Percentiles rank a stretch among this genome's conserved stretches.
Evolutionary conservation across 2,888 invertebrate species (phyloP).

Genomic region (Patella pellucida): DNA sequence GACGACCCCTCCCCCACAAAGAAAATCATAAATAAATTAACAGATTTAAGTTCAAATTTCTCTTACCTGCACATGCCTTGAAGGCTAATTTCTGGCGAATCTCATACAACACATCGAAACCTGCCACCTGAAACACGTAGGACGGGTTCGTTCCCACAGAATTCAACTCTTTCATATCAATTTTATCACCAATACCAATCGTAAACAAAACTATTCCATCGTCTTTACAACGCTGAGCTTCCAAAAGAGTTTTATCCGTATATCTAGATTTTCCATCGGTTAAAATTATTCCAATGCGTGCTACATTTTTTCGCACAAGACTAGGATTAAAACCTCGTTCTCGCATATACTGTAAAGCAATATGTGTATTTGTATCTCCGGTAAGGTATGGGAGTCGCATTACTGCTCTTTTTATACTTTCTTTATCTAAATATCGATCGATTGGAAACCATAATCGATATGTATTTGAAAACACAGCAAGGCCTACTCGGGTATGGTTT

Average conservation of each 20-base stretch:
- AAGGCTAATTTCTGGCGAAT: constrained; percentile 46
- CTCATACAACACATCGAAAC: constrained; percentile 47
- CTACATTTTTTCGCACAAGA: constrained; percentile 23
- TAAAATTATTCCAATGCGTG: constrained; percentile 52
- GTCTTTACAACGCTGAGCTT: constrained; percentile 30
- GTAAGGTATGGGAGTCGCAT: not conserved
- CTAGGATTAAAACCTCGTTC: constrained; percentile 12
- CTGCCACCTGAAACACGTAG: constrained; percentile 46
- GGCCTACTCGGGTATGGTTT: not conserved
- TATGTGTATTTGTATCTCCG: constrained; percentile 24
- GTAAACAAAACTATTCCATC: constrained; percentile 47
- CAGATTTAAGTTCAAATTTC: not conserved
- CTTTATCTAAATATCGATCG: constrained; percentile 5
- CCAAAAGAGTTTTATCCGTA: constrained; percentile 22
- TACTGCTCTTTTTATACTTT: not conserved
- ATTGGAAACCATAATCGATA: not conserved
- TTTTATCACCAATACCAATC: constrained; percentile 45
- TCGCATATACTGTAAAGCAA: constrained; percentile 21
- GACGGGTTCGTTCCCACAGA: constrained; percentile 55
- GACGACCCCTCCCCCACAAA: too few species aligned
- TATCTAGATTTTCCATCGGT: constrained; percentile 52
- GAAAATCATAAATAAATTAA: not conserved
- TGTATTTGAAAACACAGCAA: not conserved
- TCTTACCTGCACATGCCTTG: constrained; percentile 48
- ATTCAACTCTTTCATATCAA: constrained; percentile 51